A percentile compares a stretch with the other conserved stretches of the same genome.
These are phyloP conservation scores for Brachirus orientalis DNA, from an alignment of 2,113 vertebrate genomes.

Conservation along the genomic window DNA sequence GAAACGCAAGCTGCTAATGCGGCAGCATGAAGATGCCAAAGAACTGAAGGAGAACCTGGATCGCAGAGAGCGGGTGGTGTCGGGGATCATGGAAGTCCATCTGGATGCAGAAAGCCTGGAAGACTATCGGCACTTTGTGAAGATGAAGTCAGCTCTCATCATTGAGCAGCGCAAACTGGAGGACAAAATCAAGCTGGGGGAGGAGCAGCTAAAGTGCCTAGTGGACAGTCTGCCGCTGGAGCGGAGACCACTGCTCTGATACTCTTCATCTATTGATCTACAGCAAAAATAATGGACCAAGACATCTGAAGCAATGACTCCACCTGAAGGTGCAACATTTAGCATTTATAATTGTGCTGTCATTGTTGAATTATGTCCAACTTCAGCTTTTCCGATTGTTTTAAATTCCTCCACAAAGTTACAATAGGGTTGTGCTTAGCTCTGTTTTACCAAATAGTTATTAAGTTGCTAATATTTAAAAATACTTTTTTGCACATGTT, in stretches of 20 bases:
- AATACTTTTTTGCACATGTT: background rate
- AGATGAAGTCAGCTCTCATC: slow-evolving; percentile 94
- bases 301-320: background rate
- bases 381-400: background rate
- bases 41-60: slow-evolving; percentile 96
- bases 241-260: slow-evolving; percentile 56
- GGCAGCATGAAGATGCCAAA: slow-evolving; percentile 92
- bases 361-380: too few species aligned
- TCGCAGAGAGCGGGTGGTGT: slow-evolving; percentile 87
- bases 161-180: slow-evolving; percentile 93
- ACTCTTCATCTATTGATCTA: too few species aligned
- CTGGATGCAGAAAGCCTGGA: slow-evolving; percentile 86
- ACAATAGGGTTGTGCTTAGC: too few species aligned
- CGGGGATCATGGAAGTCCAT: slow-evolving; percentile 85
- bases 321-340: background rate
- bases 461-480: too few species aligned
- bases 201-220: slow-evolving; percentile 93
- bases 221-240: slow-evolving; percentile 86
- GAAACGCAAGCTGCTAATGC: slow-evolving; percentile 89
- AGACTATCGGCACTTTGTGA: slow-evolving; percentile 93
- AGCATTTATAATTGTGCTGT: slow-evolving; percentile 7
- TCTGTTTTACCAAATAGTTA: background rate
- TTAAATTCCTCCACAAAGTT: too few species aligned
- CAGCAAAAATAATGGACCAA: too few species aligned
- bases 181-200: slow-evolving; percentile 93